phyloP scores from a whole-genome alignment of 1,140 invertebrate species.

The Trichonephila clavipes region DNA sequence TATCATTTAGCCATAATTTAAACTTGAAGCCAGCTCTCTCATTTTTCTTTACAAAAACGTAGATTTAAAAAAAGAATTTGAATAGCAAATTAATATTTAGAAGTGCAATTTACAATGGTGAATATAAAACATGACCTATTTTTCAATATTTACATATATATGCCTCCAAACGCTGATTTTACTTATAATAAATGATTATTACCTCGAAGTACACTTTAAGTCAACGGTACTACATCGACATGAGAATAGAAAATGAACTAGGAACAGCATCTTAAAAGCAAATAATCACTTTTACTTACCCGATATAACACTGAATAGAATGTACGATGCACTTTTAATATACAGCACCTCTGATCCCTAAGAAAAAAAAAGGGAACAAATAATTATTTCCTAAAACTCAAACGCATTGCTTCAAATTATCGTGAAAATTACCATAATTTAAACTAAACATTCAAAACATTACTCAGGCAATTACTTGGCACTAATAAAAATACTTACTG shows the following conservation, averaged over 20 bases:
- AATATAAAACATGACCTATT: no score
- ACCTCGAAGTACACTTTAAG: no score
- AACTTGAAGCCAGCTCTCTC: no score
- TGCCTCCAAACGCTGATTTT: no score
- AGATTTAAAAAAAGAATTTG: no score
- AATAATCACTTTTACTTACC: neutral
- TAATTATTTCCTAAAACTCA: slow-evolving; percentile 18
- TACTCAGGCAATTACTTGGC: neutral
- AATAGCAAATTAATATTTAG: no score
- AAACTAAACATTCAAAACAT: slow-evolving; percentile 19
- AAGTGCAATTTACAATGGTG: no score
- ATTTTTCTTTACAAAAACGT: no score
- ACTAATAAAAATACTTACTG: slow-evolving; percentile 23
- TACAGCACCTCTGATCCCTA: slow-evolving; percentile 6
- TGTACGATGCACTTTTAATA: slow-evolving; percentile 4
- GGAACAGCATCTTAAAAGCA: neutral
- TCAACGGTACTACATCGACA: no score
- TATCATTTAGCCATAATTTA: no score
- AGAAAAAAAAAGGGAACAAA: neutral
- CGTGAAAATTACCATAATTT: slow-evolving; percentile 47
- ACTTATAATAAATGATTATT: no score
- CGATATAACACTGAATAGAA: neutral
- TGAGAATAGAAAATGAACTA: neutral
- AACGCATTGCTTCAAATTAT: slow-evolving; percentile 46
- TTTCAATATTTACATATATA: no score